A percentile compares a stretch with the other conserved stretches of the same genome.
Conservation (phyloP, 1,140 invertebrate species). For the Lordiphosa clarofinis region DNA sequence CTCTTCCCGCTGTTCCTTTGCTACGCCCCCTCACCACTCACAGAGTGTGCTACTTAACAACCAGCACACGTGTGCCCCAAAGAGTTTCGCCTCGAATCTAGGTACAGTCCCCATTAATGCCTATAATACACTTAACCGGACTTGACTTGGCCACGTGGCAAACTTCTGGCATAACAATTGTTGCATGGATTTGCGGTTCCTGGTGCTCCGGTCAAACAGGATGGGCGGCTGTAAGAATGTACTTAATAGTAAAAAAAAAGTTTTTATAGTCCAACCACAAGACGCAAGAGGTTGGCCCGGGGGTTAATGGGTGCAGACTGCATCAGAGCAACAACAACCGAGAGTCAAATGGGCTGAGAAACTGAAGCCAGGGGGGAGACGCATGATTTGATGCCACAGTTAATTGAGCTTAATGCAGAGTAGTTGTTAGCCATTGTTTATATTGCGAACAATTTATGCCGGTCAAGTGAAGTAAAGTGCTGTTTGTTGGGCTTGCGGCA, state of each 20-base stretch:
- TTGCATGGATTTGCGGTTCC: slow-evolving; percentile 61
- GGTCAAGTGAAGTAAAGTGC: no score
- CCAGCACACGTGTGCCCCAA: slow-evolving; percentile 49
- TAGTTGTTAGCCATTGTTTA: slow-evolving; percentile 19
- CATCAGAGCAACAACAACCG: slow-evolving; percentile 1
- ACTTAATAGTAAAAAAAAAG: slow-evolving; percentile 30
- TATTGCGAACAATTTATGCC: slow-evolving; percentile 4
- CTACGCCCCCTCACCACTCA: no score
- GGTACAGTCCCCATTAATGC: slow-evolving; percentile 49
- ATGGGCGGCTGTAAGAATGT: slow-evolving; percentile 25
- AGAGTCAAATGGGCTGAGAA: slow-evolving; percentile 2
- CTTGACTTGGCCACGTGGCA: slow-evolving; percentile 43
- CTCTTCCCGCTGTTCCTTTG: background rate
- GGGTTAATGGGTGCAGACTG: slow-evolving; percentile 40
- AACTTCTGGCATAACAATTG: slow-evolving; percentile 64
- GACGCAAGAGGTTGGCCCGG: slow-evolving; percentile 11
- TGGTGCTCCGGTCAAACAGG: background rate
- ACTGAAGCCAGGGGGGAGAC: background rate
- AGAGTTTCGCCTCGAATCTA: slow-evolving; percentile 28
- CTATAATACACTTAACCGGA: slow-evolving; percentile 58
- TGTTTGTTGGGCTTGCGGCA: no score
- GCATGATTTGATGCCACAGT: slow-evolving; percentile 28
- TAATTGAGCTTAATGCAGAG: slow-evolving; percentile 38
- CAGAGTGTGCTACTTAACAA: slow-evolving; percentile 42
- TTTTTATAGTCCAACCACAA: slow-evolving; percentile 38